phyloP scores from a whole-genome alignment of 2,113 vertebrate species.

The Tapirus terrestris region DNA sequence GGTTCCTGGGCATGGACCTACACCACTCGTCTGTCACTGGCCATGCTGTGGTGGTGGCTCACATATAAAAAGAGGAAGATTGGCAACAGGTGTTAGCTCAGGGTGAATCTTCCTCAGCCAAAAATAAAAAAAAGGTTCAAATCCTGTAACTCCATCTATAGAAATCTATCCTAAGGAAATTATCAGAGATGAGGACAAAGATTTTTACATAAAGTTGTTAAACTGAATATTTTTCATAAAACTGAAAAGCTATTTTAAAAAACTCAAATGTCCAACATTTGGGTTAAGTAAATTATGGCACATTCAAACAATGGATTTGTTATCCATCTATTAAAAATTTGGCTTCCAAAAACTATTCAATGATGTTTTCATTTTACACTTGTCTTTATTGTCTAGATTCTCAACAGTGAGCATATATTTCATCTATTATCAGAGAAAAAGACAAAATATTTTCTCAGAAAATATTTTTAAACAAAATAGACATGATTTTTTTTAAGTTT shows the following conservation, averaged over 20 bases:
- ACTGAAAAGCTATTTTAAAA: neutral
- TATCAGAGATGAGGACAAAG: neutral
- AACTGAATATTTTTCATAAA: neutral
- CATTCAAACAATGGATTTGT: neutral
- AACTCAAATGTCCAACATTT: neutral
- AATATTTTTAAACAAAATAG: neutral
- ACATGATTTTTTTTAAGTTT: neutral
- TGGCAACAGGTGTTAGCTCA: too few relatives aligned
- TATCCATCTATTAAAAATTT: neutral
- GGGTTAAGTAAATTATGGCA: neutral
- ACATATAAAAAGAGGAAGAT: too few relatives aligned
- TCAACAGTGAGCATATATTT: neutral
- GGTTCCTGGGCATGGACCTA: too few relatives aligned
- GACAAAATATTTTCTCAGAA: neutral
- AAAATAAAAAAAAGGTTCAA: neutral
- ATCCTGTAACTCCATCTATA: neutral
- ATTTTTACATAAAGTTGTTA: neutral
- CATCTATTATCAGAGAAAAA: neutral
- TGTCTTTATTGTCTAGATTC: neutral
- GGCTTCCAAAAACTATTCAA: neutral
- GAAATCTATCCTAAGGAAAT: neutral
- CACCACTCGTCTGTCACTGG: too few relatives aligned
- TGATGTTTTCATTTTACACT: neutral
- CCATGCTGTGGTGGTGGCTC: too few relatives aligned
- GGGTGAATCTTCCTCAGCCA: too few relatives aligned